Evolutionary conservation across 2,797 vertebrate genomes (phyloP).

Genomic region (Acanthiza pusilla): DNA sequence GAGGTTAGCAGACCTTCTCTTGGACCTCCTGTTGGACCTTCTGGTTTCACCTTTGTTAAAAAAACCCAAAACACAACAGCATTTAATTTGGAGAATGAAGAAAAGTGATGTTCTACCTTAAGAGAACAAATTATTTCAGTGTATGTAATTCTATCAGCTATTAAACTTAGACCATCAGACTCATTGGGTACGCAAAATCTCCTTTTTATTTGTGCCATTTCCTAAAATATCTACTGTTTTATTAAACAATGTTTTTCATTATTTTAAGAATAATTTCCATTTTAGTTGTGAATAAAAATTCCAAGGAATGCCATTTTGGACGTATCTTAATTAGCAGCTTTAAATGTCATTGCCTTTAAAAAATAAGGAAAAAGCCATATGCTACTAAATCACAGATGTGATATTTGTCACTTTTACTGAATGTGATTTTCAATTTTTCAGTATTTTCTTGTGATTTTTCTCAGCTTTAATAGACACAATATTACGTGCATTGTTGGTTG

Average conservation of each 20-base stretch:
- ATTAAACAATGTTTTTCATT: neutral
- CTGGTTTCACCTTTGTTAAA: neutral
- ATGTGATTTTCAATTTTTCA: neutral
- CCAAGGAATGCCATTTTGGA: neutral
- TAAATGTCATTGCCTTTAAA: slow-evolving; percentile 5
- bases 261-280: neutral
- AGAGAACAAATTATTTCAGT: neutral
- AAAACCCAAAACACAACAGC: neutral
- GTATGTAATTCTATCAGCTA: neutral
- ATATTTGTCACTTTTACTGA: neutral
- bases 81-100: neutral
- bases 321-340: neutral
- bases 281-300: neutral
- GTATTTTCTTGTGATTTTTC: slow-evolving; percentile 4
- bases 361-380: neutral
- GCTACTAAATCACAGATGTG: neutral
- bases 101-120: neutral
- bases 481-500: neutral
- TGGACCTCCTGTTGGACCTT: neutral
- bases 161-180: neutral
- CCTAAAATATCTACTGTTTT: neutral
- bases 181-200: neutral
- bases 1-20: neutral
- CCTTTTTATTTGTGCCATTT: neutral
- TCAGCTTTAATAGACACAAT: neutral